Evolutionary conservation across 2,113 vertebrate genomes (phyloP), one percentile per base, ranked within the genome.

Genomic region (Nicator chloris): DNA sequence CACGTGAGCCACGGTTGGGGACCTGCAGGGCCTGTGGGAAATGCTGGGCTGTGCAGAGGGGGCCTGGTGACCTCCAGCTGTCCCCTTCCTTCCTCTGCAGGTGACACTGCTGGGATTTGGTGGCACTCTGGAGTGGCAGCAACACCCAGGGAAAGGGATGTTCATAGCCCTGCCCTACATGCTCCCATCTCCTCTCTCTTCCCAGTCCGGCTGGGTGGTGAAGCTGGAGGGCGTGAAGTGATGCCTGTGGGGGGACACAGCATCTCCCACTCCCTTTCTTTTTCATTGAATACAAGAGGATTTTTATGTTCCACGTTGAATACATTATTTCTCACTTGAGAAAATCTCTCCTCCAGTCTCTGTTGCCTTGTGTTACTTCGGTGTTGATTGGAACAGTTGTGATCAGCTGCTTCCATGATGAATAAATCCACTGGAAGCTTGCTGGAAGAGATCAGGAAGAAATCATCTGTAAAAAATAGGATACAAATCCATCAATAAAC

Each of bases 51-150:
- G 37, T 57, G 57, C 26, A 4, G 0, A 15, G 4, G n/a, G 70
- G 39, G 5, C 27, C 70, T 28, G 15, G 7, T 10, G 84, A 82
- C 45, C 90, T 60, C 1, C 33, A 35, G 4, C 70, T 10, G 22
- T 82, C 28, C 50, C 33, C 9, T 56, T 65, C 59, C 23, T 60
- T 65, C 94, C 81, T 64, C 56, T 82, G 42, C 93, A 99, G 99
- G 98, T 99, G 95, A 98, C 83, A 0, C 95, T 99, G 97, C 22
- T 99, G 96, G 99, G 99, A 2, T 35, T 96, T 57, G 59, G 80
- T 1, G 91, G 84, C 7, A 57, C 95, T 14, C 96, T 99, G 83
- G 59, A 97, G 50, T 99, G 99, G 99, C 92, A 97, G 23, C 27
- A 65, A 4, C 33, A 96, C 28, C 84, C 94, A 1, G 86, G 77